Evolutionary conservation across 2,888 invertebrate genomes (phyloP).

Genomic region (Pachycephus smyrnensis): DNA sequence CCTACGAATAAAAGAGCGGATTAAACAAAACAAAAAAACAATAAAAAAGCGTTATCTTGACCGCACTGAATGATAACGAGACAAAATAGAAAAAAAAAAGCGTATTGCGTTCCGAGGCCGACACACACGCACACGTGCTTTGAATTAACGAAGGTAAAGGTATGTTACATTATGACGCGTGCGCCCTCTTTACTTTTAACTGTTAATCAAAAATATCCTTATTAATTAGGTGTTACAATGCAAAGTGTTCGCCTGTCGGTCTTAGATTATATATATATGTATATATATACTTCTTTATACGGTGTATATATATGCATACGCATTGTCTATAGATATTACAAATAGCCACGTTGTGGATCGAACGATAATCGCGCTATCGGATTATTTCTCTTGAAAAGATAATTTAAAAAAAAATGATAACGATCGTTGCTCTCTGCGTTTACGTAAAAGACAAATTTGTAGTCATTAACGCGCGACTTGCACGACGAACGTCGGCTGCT

Average conservation of each 20-base stretch:
- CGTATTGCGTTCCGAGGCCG: not conserved
- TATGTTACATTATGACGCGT: slow-evolving; percentile 55
- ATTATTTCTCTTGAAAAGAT: not conserved
- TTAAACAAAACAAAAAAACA: not conserved
- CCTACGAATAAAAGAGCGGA: not conserved
- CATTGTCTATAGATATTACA: not conserved
- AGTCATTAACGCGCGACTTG: too few relatives aligned
- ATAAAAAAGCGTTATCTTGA: not conserved
- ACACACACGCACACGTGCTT: slow-evolving; percentile 43
- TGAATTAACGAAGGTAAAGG: slow-evolving; percentile 57
- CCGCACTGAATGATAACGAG: not conserved
- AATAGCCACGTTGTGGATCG: not conserved
- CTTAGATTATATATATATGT: not conserved
- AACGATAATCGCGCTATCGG: not conserved
- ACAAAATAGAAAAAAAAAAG: not conserved
- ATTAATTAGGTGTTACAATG: not conserved
- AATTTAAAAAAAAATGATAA: not conserved
- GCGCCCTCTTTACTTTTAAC: slow-evolving; percentile 45
- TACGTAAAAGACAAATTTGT: not conserved
- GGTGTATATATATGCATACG: not conserved
- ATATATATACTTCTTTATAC: not conserved
- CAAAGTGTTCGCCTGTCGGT: not conserved
- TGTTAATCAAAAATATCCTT: slow-evolving; percentile 20
- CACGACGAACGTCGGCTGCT: not conserved
- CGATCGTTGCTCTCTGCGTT: not conserved